Percentiles rank a stretch among this genome's conserved stretches.
phyloP scores from a whole-genome alignment of 1,140 invertebrate genomes.

The Cotesia glomerata region DNA sequence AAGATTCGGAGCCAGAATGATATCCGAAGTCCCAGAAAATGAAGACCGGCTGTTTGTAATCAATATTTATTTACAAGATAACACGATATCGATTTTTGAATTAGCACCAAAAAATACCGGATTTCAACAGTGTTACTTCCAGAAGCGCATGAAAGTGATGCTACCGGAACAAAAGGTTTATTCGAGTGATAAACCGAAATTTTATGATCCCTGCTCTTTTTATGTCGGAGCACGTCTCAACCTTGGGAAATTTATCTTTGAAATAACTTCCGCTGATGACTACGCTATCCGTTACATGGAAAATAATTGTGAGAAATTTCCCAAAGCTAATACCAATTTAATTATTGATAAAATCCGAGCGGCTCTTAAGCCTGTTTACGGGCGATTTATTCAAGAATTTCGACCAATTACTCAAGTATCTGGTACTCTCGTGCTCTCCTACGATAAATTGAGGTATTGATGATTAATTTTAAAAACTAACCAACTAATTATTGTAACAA shows the following conservation, averaged over 20 bases:
- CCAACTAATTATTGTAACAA: constrained; percentile 21
- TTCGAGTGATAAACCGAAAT: constrained; percentile 71
- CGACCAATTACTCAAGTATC: constrained; percentile 60
- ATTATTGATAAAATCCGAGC: constrained; percentile 76
- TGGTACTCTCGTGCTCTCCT: constrained; percentile 60
- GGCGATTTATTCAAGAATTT: constrained; percentile 75
- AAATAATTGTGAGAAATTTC: constrained; percentile 74
- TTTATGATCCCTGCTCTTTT: constrained; percentile 78
- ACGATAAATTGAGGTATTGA: constrained; percentile 65
- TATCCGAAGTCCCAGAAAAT: constrained; percentile 74
- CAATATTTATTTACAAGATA: constrained; percentile 81
- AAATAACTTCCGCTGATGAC: constrained; percentile 81
- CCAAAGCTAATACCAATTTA: constrained; percentile 70
- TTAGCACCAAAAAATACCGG: constrained; percentile 77
- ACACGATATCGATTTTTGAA: constrained; percentile 84
- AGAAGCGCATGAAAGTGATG: constrained; percentile 70
- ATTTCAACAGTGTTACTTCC: constrained; percentile 71
- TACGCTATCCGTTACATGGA: constrained; percentile 90
- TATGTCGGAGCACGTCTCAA: constrained; percentile 79
- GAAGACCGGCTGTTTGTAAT: constrained; percentile 78
- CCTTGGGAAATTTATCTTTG: constrained; percentile 79
- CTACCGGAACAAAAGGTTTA: constrained; percentile 77
- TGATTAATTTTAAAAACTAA: constrained; percentile 10
- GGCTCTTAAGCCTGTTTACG: constrained; percentile 70
- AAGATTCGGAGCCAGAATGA: constrained; percentile 77